Conservation (phyloP, 1,140 invertebrate species). For the Drosophila busckii region DNA sequence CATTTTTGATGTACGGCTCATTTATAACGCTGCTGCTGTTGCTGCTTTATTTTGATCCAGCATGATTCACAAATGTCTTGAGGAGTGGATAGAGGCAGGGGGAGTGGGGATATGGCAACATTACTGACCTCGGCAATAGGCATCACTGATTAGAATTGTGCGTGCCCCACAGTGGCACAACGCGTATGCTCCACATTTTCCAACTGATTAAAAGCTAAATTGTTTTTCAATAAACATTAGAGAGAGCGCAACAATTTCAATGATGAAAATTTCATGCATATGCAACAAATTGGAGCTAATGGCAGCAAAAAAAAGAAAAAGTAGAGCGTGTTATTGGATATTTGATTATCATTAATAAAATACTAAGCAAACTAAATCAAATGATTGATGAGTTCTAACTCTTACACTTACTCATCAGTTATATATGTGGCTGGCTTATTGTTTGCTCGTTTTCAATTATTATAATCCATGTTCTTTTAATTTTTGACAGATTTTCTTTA, state of each 20-base stretch:
- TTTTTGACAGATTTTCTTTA: conserved; percentile 28
- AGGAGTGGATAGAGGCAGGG: not conserved
- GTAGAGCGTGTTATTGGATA: too few species aligned
- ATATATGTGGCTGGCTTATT: too few species aligned
- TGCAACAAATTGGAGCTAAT: conserved; percentile 34
- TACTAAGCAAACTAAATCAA: too few species aligned
- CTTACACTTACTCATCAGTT: too few species aligned
- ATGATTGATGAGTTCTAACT: too few species aligned
- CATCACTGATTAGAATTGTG: conserved; percentile 48
- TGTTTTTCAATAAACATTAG: conserved; percentile 45
- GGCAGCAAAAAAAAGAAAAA: too few species aligned
- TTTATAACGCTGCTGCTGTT: conserved; percentile 16
- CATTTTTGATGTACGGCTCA: conserved; percentile 23
- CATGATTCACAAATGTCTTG: conserved; percentile 39
- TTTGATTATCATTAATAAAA: too few species aligned
- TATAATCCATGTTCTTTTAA: conserved; percentile 11
- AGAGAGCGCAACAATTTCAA: conserved; percentile 1
- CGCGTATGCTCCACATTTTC: conserved; percentile 31
- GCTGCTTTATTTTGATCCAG: conserved; percentile 14
- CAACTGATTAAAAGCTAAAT: conserved; percentile 58
- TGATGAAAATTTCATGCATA: conserved; percentile 34
- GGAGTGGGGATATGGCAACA: conserved; percentile 7
- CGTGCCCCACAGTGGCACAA: conserved; percentile 23
- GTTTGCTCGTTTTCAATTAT: too few species aligned
- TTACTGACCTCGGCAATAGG: conserved; percentile 62